Conservation (phyloP, 2,113 vertebrate genomes). For the Ariopsis seemanni region DNA sequence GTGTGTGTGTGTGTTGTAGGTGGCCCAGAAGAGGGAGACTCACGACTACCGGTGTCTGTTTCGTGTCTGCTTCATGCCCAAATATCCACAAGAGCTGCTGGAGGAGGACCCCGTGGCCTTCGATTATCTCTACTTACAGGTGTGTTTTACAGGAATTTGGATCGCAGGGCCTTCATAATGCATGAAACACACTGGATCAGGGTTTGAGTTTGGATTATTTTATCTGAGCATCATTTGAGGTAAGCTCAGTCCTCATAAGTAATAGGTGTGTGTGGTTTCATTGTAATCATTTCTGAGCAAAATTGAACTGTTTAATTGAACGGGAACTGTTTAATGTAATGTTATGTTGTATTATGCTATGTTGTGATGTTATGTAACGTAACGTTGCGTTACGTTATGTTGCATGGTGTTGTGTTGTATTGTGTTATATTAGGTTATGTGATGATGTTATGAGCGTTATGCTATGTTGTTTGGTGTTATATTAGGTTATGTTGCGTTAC, state of each 20-base stretch:
- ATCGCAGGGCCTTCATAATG: neutral
- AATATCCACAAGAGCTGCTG: slow-evolving; percentile 79
- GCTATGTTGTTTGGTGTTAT: no score
- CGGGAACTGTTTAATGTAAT: no score
- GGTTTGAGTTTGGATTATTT: neutral
- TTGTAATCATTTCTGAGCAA: neutral
- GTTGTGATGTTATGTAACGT: no score
- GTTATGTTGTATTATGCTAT: no score
- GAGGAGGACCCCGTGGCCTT: slow-evolving; percentile 88
- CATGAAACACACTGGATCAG: neutral
- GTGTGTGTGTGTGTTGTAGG: slow-evolving; percentile 66
- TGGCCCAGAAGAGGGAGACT: slow-evolving; percentile 87
- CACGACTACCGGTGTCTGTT: slow-evolving; percentile 92
- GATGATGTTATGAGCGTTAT: no score
- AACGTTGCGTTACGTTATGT: no score
- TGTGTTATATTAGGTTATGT: no score
- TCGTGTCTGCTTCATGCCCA: slow-evolving; percentile 90
- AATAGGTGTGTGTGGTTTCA: neutral
- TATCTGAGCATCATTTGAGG: neutral
- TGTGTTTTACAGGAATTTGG: slow-evolving; percentile 55
- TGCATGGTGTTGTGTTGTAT: no score
- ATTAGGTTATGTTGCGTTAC: no score
- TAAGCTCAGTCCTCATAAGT: neutral
- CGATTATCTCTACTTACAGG: slow-evolving; percentile 95
- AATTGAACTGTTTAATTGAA: neutral